Evolutionary conservation across 2,888 invertebrate species (phyloP), one percentile per base, ranked within the genome.

Genomic region (Agrilus cyanescens): DNA sequence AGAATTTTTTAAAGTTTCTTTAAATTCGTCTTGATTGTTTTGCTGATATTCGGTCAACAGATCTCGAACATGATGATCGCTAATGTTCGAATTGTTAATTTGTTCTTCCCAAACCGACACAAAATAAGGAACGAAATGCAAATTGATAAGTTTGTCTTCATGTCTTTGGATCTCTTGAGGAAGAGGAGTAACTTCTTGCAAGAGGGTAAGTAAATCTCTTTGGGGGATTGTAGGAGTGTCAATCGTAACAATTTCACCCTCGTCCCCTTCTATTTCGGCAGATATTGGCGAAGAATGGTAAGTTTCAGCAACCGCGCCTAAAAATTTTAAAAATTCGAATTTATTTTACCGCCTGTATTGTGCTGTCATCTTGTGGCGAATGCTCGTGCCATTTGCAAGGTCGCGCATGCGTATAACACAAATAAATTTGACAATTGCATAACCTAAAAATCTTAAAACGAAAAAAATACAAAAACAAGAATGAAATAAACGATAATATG

Each of bases 231-330:
- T 76, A 1, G 87, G 85, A 0, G 82, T 79, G 52, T 88, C 88
- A 13, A 85, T 82, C 31, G 76, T 75, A 0, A 87, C 81, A 6
- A 84, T 73, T 57, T 85, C 85, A 1, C 81, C 80, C 57, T 86
- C 86, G 53, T 85, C 81, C 1, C 82, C 84, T 61, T 88, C 88
- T n/a, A 88, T 76, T 62, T 87, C 87, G 0, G 88, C 88, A 1
- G 79, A 80, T 4, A 83, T 79, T 35, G 72, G 72, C 1, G 73
- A 71, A 1, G 73, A 70, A 51, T 73, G 70, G 15, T 75, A 59
- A n/a, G 69, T 65, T 1, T 77, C 78, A 0, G 74, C 72, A 6
- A 75, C 74, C 8, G 74, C 74, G 32, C 70, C 71, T 42, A 60
- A 61, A 6, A 63, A 38, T 25, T 25, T 39, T 43, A 34, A 44